Base-by-base conservation (phyloP, 1,140 invertebrate genomes). In the Drosophila melanica region DNA sequence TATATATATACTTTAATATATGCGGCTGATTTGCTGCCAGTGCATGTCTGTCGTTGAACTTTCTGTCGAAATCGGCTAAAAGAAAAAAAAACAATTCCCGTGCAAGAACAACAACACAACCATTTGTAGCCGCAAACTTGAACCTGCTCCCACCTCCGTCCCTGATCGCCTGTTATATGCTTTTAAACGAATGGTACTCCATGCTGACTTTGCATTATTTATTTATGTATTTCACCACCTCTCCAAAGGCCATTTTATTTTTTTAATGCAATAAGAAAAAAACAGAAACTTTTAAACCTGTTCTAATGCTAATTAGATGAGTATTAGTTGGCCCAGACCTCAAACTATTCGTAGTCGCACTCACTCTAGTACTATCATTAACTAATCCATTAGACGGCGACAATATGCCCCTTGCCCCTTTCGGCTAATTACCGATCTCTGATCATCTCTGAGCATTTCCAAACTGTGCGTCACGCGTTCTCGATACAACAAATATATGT, bases 201-300 rank as follows among this genome's bases (percentile, higher is more conserved):
- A 48, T 23, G 70, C 64, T 73, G 70, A 73, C 70, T 73, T 45
- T 48, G 70, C 70, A 60, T 48, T 45, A 58, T 50, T 63, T 35
- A 48, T 70, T 58, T 81, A 77, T 51, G 55, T 70, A 64, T 62
- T 75, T 57, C 23, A 35, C 27, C 20, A 67, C 50, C 53, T 67
- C 78, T 67, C 42, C 18, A 14, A 30, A 33, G 8, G 44, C 45
- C 35, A 30, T 48, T 48, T 23, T 23, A 3, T 23, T 23, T 23
- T 2, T 23, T 23, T 0, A 23, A 23, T 57, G 53, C 33, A 41
- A 30, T 67, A 30, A 51, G n/a, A 42, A 45, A 44, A 47, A 35
- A 42, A 42, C 0, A 23, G 2, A 35, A 9, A 47, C 12, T 10
- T 48, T 66, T 3, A 67, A 67, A 67, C 64, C 65, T 47, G 65